Base-by-base conservation (phyloP, 1,140 invertebrate species). In the Whitmania pigra region DNA sequence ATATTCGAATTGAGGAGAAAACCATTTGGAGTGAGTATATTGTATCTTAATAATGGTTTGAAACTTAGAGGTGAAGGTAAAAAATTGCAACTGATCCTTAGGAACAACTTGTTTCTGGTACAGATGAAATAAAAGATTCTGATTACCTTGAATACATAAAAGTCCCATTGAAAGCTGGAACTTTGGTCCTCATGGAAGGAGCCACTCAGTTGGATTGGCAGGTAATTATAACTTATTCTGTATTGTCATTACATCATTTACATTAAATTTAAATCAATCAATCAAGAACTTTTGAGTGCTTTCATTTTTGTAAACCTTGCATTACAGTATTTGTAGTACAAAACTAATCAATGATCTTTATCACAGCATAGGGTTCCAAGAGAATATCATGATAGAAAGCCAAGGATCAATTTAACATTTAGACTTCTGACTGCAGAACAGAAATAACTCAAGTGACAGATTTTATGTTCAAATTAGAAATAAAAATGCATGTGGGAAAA, bases 121-220 rank as follows among this genome's bases (percentile, higher is more conserved):
- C 15, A 15, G 11, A 25, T 69, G 67, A 36, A 40, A 69, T 40
- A n/a, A 75, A 69, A 43, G 79, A 81, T 72, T 80, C 78, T 72
- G 76, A 75, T 2, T 78, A 77, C 71, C 76, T 74, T 70, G 77
- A 80, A 57, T 75, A 78, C 68, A 73, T 80, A 9, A 76, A 76
- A 22, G 55, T 82, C 18, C 78, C 76, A 27, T 76, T 85, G 25
- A 77, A 77, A 18, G 78, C 79, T 75, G 83, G 84, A 3, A 79
- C 79, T 54, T 73, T 84, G 53, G 74, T 85, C 0, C 77, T 84
- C 15, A 84, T 85, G 84, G 83, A 84, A 75, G 84, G 84, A 11
- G 76, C 77, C 22, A 79, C 79, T 57, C 84, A 85, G 71, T 76
- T 79, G 57, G 84, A 85, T 72, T 85, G 83, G 83, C 79, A 82